Base-by-base conservation (phyloP, 37 sponge, comb jelly and placozoan species). In the Haliclona indistincta region DNA sequence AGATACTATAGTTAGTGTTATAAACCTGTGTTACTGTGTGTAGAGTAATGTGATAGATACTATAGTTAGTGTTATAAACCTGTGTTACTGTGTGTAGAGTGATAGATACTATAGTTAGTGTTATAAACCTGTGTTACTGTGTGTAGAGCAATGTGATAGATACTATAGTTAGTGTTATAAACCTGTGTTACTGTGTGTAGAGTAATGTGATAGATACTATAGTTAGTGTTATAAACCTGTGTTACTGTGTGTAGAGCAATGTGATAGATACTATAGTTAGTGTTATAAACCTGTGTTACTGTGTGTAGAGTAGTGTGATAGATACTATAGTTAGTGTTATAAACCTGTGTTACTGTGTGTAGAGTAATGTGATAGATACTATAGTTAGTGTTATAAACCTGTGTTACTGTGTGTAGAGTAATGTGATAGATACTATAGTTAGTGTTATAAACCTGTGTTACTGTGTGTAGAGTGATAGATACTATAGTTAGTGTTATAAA, bases 1-100 rank as follows among this genome's bases (percentile, higher is more conserved):
- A 6, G 43, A 75, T 44, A 38, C 25, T n/a, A 13, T 5, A 30
- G 10, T 43, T 42, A 25, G 25, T 58, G 6, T n/a, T 58, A 7
- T 25, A 58, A n/a, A 47, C 8, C n/a, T n/a, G n/a, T n/a, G n/a
- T n/a, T n/a, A n/a, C n/a, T n/a, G n/a, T n/a, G n/a, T n/a, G n/a
- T n/a, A n/a, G n/a, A n/a, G n/a, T n/a, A n/a, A n/a, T n/a, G n/a
- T n/a, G 82, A 85, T 88, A 6, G 43, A 75, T 44, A 38, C 25
- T n/a, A 13, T 5, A 30, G 10, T 43, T 42, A 25, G 25, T 58
- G 6, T n/a, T 58, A 7, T 25, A 58, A n/a, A 47, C 86, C 33
- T 64, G 99, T 17, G 99, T 97, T 11, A 85, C 91, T 53, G 89
- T 91, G 20, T 97, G 97, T 6, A 65, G 85, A 56, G 97, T 95